These are phyloP conservation scores for Sinelater perroti DNA, from an alignment of 2,888 invertebrate genomes.

Conservation along the genomic window DNA sequence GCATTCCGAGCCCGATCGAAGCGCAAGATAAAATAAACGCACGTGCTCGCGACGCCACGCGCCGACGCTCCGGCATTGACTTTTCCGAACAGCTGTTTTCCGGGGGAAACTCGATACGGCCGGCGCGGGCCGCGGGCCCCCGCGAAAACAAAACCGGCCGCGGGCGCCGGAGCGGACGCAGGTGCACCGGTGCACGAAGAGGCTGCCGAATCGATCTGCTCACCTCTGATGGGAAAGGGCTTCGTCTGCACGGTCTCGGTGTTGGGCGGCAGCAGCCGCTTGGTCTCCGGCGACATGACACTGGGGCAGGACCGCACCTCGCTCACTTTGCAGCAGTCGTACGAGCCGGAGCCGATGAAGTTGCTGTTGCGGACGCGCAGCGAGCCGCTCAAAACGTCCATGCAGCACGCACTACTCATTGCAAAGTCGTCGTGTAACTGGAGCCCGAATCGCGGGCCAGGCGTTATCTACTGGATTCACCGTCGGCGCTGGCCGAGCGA, in stretches of 20 bases:
- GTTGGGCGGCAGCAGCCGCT: conserved; percentile 76
- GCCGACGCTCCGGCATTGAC: conserved; percentile 31
- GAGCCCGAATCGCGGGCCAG: not conserved
- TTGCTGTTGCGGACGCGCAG: conserved; percentile 57
- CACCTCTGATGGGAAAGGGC: conserved; percentile 87
- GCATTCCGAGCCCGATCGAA: no score
- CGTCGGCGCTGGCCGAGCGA: conserved; percentile 24
- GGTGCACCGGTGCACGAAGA: no score
- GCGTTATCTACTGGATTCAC: not conserved
- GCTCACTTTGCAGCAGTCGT: conserved; percentile 50
- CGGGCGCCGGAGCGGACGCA: no score
- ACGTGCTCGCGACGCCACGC: conserved; percentile 25
- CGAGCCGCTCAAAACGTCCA: conserved; percentile 58
- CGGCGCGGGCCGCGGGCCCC: no score
- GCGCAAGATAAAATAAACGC: conserved; percentile 14
- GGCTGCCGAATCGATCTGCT: no score
- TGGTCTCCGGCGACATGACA: conserved; percentile 75
- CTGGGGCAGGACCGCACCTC: conserved; percentile 67
- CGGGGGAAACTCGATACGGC: conserved; percentile 8
- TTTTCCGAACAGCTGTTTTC: conserved; percentile 31
- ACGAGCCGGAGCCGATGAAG: conserved; percentile 45
- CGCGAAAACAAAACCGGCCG: no score
- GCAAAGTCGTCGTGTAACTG: conserved; percentile 17
- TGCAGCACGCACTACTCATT: conserved; percentile 54
- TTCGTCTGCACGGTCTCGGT: conserved; percentile 88